These are phyloP conservation scores for Peromyscus aztecus DNA, from an alignment of 2,797 vertebrate genomes.

Conservation along the genomic window DNA sequence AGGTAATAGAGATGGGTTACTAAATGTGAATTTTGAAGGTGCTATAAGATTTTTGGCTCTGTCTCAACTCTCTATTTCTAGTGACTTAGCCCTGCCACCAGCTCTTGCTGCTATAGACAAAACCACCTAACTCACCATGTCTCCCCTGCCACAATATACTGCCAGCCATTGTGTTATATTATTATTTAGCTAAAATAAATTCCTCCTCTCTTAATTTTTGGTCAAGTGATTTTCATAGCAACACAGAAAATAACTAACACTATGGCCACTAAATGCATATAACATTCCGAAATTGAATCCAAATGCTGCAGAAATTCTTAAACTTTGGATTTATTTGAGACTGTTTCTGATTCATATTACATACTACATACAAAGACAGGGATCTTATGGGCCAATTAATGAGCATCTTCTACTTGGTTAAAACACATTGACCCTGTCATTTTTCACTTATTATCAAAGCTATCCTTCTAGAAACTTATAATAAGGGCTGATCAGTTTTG, in stretches of 20 bases:
- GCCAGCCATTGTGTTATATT: not conserved
- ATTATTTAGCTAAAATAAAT: not conserved
- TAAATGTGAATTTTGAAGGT: not conserved
- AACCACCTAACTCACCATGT: not conserved
- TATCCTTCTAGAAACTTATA: not conserved
- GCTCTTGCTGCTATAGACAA: not conserved
- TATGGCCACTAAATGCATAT: not conserved
- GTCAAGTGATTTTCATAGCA: not conserved
- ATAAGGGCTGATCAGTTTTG: not conserved
- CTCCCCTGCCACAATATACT: not conserved
- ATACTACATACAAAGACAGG: not conserved
- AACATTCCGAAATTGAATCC: not conserved
- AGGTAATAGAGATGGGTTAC: not conserved
- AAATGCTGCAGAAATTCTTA: not conserved
- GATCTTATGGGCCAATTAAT: not conserved
- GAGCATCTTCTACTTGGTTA: not conserved
- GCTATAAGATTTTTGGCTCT: not conserved
- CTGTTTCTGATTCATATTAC: not conserved
- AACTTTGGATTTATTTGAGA: not conserved
- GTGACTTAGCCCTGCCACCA: not conserved
- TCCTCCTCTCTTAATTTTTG: not conserved
- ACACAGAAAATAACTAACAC: not conserved
- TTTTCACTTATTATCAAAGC: not conserved
- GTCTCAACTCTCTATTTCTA: not conserved
- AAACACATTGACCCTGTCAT: accelerated